Evolutionary conservation across 2,888 invertebrate species (phyloP).

Genomic region (Mythimna loreyi): DNA sequence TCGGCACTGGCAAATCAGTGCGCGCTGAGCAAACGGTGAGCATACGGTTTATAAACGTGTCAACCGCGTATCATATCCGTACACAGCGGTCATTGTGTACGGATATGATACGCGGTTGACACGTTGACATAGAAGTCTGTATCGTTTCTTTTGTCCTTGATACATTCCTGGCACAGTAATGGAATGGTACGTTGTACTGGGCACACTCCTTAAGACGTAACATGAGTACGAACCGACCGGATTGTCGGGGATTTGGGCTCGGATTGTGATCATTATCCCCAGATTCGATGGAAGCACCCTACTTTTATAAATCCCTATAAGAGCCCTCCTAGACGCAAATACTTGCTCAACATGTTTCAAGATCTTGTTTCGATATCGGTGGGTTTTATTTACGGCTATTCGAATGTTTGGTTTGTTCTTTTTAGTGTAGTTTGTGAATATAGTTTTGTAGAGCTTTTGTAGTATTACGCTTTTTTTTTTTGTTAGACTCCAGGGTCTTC

Average conservation of each 20-base stretch:
- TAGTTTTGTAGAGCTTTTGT: slow-evolving; percentile 20
- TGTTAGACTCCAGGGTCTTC: not conserved
- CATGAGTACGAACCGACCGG: slow-evolving; percentile 67
- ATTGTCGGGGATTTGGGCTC: slow-evolving; percentile 73
- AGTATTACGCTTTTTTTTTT: not conserved
- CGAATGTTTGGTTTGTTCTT: slow-evolving; percentile 73
- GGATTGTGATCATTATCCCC: slow-evolving; percentile 82
- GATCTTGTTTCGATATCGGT: slow-evolving; percentile 70
- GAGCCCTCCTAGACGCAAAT: slow-evolving; percentile 74
- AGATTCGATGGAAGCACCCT: slow-evolving; percentile 77
- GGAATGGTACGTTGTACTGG: too few species aligned
- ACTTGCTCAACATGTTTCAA: slow-evolving; percentile 75
- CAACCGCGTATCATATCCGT: too few species aligned
- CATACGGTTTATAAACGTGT: too few species aligned
- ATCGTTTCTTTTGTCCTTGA: too few species aligned
- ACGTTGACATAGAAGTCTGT: too few species aligned
- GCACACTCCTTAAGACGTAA: slow-evolving; percentile 40
- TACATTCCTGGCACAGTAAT: too few species aligned
- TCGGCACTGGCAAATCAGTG: too few species aligned
- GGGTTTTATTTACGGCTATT: slow-evolving; percentile 70
- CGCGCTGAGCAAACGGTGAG: too few species aligned
- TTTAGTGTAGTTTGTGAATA: slow-evolving; percentile 52
- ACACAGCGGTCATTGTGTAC: too few species aligned
- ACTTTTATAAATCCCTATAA: slow-evolving; percentile 78
- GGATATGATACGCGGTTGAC: too few species aligned